A percentile compares a stretch with the other conserved stretches of the same genome.
Conservation (phyloP, 1,140 invertebrate species). For the Zaprionus ghesquierei region DNA sequence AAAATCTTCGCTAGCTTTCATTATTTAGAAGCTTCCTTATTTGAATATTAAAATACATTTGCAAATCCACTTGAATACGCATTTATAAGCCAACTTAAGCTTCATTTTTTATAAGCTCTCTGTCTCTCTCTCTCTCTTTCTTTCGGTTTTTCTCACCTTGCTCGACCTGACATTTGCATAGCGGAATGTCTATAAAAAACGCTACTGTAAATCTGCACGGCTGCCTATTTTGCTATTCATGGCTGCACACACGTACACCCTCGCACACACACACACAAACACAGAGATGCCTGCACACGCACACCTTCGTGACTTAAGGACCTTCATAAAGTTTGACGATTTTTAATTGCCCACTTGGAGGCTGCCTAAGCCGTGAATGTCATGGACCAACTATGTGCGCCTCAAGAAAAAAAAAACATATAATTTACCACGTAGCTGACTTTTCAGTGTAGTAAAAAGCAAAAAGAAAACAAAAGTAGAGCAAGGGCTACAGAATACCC, state of each 20-base stretch:
- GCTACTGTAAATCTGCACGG: conserved; percentile 29
- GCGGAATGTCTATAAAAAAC: conserved; percentile 25
- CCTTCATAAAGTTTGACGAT: conserved; percentile 56
- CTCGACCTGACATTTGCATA: conserved; percentile 25
- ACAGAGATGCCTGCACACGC: not conserved
- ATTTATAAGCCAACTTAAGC: conserved; percentile 18
- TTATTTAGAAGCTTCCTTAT: not conserved
- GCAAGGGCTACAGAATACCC: not conserved
- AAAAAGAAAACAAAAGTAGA: not conserved
- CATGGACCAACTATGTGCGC: conserved; percentile 54
- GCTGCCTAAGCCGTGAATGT: conserved; percentile 35
- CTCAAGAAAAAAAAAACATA: conserved; percentile 45
- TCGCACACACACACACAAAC: not conserved
- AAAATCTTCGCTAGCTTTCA: not conserved
- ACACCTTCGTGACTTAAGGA: conserved; percentile 13
- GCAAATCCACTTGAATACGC: conserved; percentile 18
- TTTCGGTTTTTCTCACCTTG: conserved; percentile 12
- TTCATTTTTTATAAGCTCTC: conserved; percentile 19
- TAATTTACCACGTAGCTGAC: conserved; percentile 31
- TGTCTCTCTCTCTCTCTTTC: not conserved
- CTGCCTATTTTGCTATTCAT: conserved; percentile 35
- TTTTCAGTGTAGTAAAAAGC: not conserved
- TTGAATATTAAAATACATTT: not conserved
- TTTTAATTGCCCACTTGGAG: conserved; percentile 65
- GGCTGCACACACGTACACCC: conserved; percentile 11